Conservation (phyloP, 2,113 vertebrate genomes). For the Burhinus oedicnemus region DNA sequence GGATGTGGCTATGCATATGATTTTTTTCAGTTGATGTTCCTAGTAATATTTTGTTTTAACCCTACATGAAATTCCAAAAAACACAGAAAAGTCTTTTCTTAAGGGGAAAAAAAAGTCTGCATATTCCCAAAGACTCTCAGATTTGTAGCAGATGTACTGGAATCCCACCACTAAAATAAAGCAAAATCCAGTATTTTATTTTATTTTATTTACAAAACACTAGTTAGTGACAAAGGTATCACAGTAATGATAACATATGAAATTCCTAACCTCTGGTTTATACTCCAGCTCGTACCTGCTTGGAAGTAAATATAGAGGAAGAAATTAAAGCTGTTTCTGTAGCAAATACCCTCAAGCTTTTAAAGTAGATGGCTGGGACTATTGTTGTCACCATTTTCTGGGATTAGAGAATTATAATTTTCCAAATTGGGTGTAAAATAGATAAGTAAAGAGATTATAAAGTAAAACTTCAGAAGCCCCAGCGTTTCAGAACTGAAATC, state of each 20-base stretch:
- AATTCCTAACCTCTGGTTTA: neutral
- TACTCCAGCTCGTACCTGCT: neutral
- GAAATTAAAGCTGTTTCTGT: conserved; percentile 15
- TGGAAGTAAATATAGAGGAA: conserved; percentile 9
- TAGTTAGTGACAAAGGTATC: neutral
- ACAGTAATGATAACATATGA: neutral
- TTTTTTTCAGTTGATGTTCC: neutral
- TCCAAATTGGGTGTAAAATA: neutral
- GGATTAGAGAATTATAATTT: neutral
- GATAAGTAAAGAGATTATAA: neutral
- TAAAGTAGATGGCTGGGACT: neutral
- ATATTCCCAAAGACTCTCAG: neutral
- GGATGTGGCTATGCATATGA: neutral
- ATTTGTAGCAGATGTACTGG: neutral
- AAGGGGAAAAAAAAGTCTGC: neutral
- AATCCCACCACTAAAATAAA: neutral
- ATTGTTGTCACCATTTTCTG: neutral
- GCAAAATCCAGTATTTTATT: neutral
- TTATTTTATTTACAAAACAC: neutral
- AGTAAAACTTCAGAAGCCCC: neutral
- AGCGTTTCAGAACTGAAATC: neutral
- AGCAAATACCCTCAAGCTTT: neutral
- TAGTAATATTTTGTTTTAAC: neutral
- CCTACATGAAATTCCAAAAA: neutral
- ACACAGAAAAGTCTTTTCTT: neutral